These are phyloP conservation scores for Rhadina sibilatrix DNA, from an alignment of 2,113 vertebrate genomes.

Conservation along the genomic window DNA sequence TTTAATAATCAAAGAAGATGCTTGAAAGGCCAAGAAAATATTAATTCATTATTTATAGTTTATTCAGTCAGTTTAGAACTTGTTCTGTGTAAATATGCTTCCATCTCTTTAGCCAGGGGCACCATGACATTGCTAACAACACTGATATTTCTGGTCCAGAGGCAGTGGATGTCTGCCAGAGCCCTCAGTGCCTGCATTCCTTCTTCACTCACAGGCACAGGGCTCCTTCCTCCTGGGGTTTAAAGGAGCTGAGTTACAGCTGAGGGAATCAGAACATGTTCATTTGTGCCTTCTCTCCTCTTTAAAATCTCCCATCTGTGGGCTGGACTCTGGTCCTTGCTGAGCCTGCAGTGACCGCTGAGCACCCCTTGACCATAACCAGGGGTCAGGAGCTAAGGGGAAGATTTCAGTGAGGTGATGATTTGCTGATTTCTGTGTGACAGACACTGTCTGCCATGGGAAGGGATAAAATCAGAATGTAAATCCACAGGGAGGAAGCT, in stretches of 20 bases:
- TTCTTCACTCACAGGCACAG: rapidly evolving
- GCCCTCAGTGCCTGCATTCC: rapidly evolving
- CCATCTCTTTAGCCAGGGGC: background rate
- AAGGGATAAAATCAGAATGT: background rate
- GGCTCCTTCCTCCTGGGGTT: rapidly evolving
- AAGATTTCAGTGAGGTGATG: background rate
- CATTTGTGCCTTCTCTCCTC: background rate
- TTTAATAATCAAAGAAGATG: background rate
- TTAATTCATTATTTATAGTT: background rate
- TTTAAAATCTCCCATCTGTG: background rate
- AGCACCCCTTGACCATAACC: background rate
- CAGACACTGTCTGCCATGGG: background rate
- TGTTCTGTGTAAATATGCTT: background rate
- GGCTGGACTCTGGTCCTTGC: background rate
- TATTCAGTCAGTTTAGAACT: background rate
- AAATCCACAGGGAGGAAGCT: background rate
- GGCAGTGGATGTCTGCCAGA: background rate
- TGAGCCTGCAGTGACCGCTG: background rate
- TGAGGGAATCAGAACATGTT: background rate
- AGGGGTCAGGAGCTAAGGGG: background rate
- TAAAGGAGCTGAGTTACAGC: background rate
- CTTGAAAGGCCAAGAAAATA: background rate
- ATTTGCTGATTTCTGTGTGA: background rate
- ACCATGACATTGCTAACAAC: background rate
- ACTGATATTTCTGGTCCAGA: background rate